Evolutionary conservation across 2,113 vertebrate species (phyloP).

Genomic region (Sterna hirundo): DNA sequence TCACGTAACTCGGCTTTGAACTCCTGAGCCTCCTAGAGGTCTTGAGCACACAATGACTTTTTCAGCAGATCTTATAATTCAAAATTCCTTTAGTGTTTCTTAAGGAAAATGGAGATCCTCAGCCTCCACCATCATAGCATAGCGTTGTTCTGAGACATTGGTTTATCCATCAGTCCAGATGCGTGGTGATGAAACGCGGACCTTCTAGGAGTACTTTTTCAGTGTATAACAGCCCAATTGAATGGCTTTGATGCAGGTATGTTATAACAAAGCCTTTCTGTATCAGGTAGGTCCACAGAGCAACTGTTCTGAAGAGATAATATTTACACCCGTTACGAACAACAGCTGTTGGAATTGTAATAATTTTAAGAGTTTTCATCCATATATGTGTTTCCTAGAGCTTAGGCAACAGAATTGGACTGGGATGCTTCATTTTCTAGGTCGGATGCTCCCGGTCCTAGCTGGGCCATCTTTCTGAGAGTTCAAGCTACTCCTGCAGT

Average conservation of each 20-base stretch:
- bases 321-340: neutral
- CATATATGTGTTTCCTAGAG: neutral
- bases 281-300: neutral
- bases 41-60: neutral
- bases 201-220: neutral
- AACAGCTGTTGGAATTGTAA: neutral
- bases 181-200: fast-evolving
- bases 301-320: neutral
- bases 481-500: neutral
- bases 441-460: neutral
- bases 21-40: neutral
- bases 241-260: neutral
- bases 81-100: neutral
- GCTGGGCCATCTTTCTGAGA: neutral
- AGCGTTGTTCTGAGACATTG: neutral
- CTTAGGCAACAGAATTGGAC: neutral
- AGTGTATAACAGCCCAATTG: fast-evolving
- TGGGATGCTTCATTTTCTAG: neutral
- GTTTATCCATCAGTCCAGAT: neutral
- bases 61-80: neutral
- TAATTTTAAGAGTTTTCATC: neutral
- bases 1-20: neutral
- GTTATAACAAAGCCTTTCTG: neutral
- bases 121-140: neutral
- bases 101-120: neutral